A percentile compares a stretch with the other conserved stretches of the same genome.
These are phyloP conservation scores for Hemiprocne comata DNA, from an alignment of 2,113 vertebrate genomes.

Conservation along the genomic window DNA sequence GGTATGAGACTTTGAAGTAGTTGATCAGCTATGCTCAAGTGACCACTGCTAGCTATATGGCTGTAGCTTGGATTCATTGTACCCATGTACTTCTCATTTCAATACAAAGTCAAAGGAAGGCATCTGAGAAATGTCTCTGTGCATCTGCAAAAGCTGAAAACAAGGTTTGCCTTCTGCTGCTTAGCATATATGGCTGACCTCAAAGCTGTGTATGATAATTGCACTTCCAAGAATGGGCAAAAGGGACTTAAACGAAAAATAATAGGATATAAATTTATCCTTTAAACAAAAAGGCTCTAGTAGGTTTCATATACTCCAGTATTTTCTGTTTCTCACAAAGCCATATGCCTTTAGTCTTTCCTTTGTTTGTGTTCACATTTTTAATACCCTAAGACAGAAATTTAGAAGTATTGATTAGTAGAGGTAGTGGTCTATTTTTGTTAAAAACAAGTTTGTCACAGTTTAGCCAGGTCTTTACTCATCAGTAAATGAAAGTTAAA, in stretches of 20 bases:
- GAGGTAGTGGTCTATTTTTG: not conserved
- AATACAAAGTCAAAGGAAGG: not conserved
- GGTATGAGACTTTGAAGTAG: slow-evolving; percentile 22
- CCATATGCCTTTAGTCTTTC: not conserved
- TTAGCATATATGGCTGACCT: not conserved
- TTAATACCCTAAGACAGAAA: not conserved
- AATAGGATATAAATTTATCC: not conserved
- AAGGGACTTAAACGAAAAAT: not conserved
- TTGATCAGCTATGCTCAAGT: slow-evolving; percentile 19
- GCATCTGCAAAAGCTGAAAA: not conserved
- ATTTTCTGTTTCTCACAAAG: not conserved
- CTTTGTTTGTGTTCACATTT: not conserved
- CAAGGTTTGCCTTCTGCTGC: not conserved
- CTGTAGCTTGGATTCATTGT: not conserved
- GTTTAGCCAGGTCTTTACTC: not conserved
- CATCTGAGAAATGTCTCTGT: not conserved
- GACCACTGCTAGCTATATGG: not conserved
- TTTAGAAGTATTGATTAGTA: not conserved
- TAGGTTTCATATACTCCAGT: not conserved
- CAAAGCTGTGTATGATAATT: not conserved
- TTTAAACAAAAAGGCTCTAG: not conserved
- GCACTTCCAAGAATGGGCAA: not conserved
- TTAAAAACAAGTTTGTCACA: not conserved
- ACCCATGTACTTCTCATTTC: not conserved
- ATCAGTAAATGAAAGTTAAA: not conserved